Evolutionary conservation across 2,797 vertebrate genomes (phyloP).

Genomic region (Thunnus albacares): DNA sequence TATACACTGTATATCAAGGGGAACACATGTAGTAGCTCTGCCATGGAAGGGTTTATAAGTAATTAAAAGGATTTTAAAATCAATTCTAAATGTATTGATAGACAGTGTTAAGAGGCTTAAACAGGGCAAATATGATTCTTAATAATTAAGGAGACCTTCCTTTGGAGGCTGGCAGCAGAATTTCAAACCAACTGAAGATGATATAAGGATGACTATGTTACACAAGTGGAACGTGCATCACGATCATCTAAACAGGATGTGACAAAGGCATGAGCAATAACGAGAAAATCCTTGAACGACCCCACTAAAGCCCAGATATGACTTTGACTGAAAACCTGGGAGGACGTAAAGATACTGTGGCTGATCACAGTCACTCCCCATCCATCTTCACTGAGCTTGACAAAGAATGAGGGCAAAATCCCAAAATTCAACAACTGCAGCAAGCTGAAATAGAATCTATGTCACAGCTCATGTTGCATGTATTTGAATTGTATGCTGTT

Average conservation of each 20-base stretch:
- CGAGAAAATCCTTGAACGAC: slow-evolving; percentile 48
- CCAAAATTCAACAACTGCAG: not conserved
- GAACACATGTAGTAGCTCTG: slow-evolving; percentile 11
- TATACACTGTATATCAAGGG: slow-evolving; percentile 3
- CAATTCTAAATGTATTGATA: slow-evolving; percentile 29
- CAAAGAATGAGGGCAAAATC: slow-evolving; percentile 1
- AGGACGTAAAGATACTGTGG: slow-evolving; percentile 25
- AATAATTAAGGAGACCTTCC: slow-evolving; percentile 18
- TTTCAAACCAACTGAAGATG: slow-evolving; percentile 40
- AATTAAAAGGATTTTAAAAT: slow-evolving; percentile 41
- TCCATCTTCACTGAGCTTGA: slow-evolving; percentile 14
- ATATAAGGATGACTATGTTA: slow-evolving; percentile 43
- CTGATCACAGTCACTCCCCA: slow-evolving; percentile 19
- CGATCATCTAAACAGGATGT: slow-evolving; percentile 57
- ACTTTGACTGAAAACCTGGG: not conserved
- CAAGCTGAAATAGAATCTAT: not conserved
- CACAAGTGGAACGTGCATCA: slow-evolving; percentile 45
- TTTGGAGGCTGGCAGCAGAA: slow-evolving; percentile 8
- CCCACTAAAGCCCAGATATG: slow-evolving; percentile 20
- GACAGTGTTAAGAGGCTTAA: slow-evolving; percentile 32
- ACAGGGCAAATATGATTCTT: slow-evolving; percentile 20
- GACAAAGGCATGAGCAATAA: slow-evolving; percentile 54
- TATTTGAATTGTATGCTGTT: not conserved
- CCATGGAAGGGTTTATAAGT: slow-evolving; percentile 13
- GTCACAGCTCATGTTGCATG: not conserved